Conservation (phyloP, 1,140 invertebrate genomes). For the Monochamus saltuarius region DNA sequence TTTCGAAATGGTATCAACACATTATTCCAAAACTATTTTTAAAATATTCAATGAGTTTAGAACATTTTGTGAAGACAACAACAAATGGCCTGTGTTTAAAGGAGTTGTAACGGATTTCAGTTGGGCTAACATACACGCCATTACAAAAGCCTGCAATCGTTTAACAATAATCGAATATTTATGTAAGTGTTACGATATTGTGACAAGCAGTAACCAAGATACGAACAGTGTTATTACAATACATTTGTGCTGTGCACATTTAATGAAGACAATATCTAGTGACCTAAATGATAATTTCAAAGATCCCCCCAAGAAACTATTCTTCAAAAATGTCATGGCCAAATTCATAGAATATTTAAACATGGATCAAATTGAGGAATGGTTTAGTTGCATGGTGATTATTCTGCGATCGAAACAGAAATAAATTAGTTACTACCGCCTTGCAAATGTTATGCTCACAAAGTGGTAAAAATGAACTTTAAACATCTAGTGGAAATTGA, state of each 20-base stretch:
- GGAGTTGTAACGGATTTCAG: slow-evolving; percentile 15
- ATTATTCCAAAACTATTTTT: slow-evolving; percentile 9
- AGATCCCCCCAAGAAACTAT: neutral
- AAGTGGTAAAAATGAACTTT: neutral
- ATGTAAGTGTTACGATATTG: slow-evolving; percentile 1
- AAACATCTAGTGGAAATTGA: neutral
- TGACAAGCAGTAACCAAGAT: neutral
- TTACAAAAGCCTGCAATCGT: slow-evolving; percentile 18
- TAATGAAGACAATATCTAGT: slow-evolving; percentile 18
- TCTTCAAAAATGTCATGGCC: slow-evolving; percentile 9
- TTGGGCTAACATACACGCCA: slow-evolving; percentile 23
- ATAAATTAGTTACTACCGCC: neutral
- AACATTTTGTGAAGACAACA: slow-evolving; percentile 6
- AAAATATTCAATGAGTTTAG: slow-evolving; percentile 15
- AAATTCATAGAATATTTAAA: neutral
- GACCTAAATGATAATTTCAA: slow-evolving; percentile 2
- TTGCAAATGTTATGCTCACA: too few relatives aligned
- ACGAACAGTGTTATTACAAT: neutral
- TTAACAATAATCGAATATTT: slow-evolving; percentile 12
- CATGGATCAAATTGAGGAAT: neutral
- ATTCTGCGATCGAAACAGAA: neutral
- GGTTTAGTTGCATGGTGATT: slow-evolving; percentile 3
- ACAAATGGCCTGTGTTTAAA: slow-evolving; percentile 13
- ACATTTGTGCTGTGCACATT: slow-evolving; percentile 19
- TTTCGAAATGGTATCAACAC: slow-evolving; percentile 3